Evolutionary conservation across 23 tunicate genomes (phyloP), one percentile per base, ranked within the genome.

Genomic region (Trididemnum nubilum): DNA sequence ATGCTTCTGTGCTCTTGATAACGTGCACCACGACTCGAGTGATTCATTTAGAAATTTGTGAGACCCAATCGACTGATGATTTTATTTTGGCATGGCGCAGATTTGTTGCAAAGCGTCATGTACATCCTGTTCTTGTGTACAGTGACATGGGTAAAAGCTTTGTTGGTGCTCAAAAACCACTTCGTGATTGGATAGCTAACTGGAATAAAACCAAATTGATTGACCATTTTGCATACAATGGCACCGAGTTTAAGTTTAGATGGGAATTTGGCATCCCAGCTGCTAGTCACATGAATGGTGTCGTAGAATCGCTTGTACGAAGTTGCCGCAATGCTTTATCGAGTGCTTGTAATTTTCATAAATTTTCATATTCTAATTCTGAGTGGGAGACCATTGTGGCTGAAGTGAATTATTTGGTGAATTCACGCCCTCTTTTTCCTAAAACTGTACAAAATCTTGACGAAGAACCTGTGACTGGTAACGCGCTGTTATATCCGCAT

Each of bases 1-100:
- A 63, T 63, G 69, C 27, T 15, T 63, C 7, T 18, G 28, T 63
- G 28, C 25, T 63, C 27, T 28, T 63, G 27, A 63, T 63, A 63
- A 63, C 69, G 19, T 63, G 69, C 28, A 23, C 24, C 69, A 63
- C 69, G 23, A 63, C 69, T 15, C 24, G 69, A 63, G 69, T 63
- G 19, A 28, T 63, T 63, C 69, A 63, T 49, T 18, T 49, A 9
- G 57, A 49, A 49, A 18, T 49, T 18, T 12, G 15, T 49, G 57
- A 49, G 18, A 49, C 12, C 12, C 57, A 49, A 49, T 49, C 57
- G 12, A 49, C 12, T 49, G 18, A 49, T 18, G 18, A 49, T 49
- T 49, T 49, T 49, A 49, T 49, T 18, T 49, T 49, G 18, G 57
- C 57, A 9, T 49, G 18, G 57, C 57, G 57, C 57, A 18, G 57